Evolutionary conservation across 2,888 invertebrate species (phyloP).

Genomic region (Rhagonycha fulva): DNA sequence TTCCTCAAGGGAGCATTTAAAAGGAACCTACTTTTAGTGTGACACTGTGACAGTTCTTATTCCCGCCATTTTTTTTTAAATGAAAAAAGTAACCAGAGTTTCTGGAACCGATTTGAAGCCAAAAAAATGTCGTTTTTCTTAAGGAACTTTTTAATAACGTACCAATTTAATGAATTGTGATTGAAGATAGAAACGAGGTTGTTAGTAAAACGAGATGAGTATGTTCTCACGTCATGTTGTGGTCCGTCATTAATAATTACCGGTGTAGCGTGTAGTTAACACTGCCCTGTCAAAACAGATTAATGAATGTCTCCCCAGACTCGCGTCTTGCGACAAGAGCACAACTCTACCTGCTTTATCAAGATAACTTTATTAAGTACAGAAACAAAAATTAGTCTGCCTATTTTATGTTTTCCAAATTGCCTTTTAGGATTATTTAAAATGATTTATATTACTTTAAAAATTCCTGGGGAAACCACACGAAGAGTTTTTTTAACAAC

Average conservation of each 20-base stretch:
- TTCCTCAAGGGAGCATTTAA: background rate
- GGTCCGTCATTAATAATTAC: conserved; percentile 57
- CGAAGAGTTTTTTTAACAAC: background rate
- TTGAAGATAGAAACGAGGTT: conserved; percentile 21
- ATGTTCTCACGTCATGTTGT: conserved; percentile 41
- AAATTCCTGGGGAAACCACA: background rate
- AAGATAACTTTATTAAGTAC: conserved; percentile 28
- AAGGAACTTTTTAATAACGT: background rate
- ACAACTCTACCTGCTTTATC: conserved; percentile 27
- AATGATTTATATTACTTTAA: background rate
- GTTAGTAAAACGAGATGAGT: conserved; percentile 32
- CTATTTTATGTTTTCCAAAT: conserved; percentile 5
- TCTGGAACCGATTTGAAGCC: background rate
- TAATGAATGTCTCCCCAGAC: conserved; percentile 57
- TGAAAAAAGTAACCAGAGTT: background rate
- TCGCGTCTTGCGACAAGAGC: conserved; percentile 34
- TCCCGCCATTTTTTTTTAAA: too few relatives aligned
- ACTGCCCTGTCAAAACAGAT: conserved; percentile 57
- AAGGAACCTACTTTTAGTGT: background rate
- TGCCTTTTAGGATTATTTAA: background rate
- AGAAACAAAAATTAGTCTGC: conserved; percentile 11
- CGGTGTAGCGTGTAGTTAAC: conserved; percentile 57
- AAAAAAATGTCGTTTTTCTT: background rate
- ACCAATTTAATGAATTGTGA: conserved; percentile 21
- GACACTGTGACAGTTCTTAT: background rate